Evolutionary conservation across 1,140 invertebrate genomes (phyloP), one percentile per base, ranked within the genome.

Genomic region (Galleria mellonella): DNA sequence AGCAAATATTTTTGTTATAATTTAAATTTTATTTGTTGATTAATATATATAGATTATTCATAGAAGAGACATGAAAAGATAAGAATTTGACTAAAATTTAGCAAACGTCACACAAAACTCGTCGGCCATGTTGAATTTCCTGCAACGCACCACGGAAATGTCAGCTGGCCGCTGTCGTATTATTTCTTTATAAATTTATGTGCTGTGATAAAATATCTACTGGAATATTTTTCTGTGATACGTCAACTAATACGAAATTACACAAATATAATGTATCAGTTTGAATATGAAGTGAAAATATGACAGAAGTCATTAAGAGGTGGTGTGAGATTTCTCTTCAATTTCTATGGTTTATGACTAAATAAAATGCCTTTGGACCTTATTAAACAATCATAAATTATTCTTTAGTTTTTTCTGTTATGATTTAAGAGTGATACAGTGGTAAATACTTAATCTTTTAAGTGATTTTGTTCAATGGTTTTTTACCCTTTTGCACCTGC

Each of bases 41-140:
- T 1, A 8, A 8, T 35, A 13, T 35, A 14, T 35, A 13, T 12
- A 35, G 14, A 35, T 6, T 23, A 23, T 23, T 23, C 17, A 23
- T 23, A 6, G 6, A 23, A 2, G 17, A 23, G 17, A 23, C 17
- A 6, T 23, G 17, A 23, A 23, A 3, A 23, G 17, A 23, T 23
- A 23, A 23, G 17, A 23, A 23, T 23, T 23, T 58, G 51, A 55
- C 40, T 28, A 29, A 47, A 55, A 59, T 55, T 42, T 42, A 54
- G 59, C 36, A 62, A 78, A 81, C 71, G 74, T 79, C 76, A 75
- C 69, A 58, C 72, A 62, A 67, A 52, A 70, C 63, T 76, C 66
- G 79, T 73, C 79, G 66, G 83, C 83, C 83, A 87, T 87, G 74
- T 87, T 87, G 82, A 78, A 84, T 79, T 81, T 83, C 78, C 68